A percentile compares a stretch with the other conserved stretches of the same genome.
phyloP scores from a whole-genome alignment of 2,797 vertebrate species.

The Dendrocincla fuliginosa region DNA sequence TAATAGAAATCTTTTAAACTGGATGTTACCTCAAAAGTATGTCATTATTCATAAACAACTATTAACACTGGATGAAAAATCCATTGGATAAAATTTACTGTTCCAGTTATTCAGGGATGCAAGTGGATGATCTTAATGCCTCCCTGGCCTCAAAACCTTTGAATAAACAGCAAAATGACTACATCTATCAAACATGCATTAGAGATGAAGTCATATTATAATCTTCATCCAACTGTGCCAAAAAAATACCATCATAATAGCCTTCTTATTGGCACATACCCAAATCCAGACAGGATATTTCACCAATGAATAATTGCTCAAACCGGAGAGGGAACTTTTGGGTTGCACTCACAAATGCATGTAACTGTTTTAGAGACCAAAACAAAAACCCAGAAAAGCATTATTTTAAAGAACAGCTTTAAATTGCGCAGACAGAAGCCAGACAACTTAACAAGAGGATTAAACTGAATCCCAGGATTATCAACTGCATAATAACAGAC shows the following conservation, averaged over 20 bases:
- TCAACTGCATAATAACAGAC: background rate
- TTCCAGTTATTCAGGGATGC: background rate
- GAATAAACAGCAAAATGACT: constrained; percentile 30
- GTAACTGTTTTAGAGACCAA: background rate
- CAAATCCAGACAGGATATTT: background rate
- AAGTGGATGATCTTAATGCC: background rate
- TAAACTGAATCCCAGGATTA: constrained; percentile 41
- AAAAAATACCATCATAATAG: background rate
- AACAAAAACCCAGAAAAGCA: background rate
- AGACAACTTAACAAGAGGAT: constrained; percentile 44
- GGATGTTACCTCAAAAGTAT: background rate
- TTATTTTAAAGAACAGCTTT: constrained; percentile 32
- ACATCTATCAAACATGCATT: background rate
- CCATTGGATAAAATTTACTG: background rate
- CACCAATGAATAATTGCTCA: background rate
- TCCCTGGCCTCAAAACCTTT: constrained; percentile 19
- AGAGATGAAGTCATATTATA: background rate
- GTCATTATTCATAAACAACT: background rate
- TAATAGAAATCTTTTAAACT: background rate
- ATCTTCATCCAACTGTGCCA: background rate
- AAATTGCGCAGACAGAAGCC: constrained; percentile 12
- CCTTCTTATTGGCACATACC: background rate
- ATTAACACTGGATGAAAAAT: background rate
- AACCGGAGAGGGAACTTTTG: background rate
- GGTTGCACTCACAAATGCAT: background rate